phyloP scores from a whole-genome alignment of 1,140 invertebrate species.

The Solen grandis region DNA sequence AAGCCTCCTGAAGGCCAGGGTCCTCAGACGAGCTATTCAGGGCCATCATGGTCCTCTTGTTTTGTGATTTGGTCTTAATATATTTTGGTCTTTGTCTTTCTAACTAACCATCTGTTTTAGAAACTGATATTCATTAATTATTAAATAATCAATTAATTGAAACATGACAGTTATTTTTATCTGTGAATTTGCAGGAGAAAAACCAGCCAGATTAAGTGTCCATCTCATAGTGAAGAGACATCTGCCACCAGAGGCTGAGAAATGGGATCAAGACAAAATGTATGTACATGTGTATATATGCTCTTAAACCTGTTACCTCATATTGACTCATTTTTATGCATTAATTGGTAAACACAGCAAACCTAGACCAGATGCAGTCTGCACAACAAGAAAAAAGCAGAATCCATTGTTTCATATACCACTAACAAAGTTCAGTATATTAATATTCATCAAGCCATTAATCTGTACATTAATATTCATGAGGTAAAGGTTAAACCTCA shows the following conservation, averaged over 20 bases:
- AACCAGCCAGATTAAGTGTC: slow-evolving; percentile 68
- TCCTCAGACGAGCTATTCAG: too few relatives aligned
- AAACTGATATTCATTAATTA: too few relatives aligned
- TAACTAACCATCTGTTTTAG: too few relatives aligned
- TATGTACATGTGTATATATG: slow-evolving; percentile 48
- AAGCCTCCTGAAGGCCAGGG: too few relatives aligned
- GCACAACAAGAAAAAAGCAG: neutral
- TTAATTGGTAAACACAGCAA: neutral
- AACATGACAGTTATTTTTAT: too few relatives aligned
- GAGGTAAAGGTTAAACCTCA: too few relatives aligned
- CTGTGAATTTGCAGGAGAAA: slow-evolving; percentile 46
- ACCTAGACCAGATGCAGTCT: neutral
- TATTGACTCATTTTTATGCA: neutral
- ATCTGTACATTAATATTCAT: neutral
- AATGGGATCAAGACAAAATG: slow-evolving; percentile 73
- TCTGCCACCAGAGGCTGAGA: slow-evolving; percentile 64
- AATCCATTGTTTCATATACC: too few relatives aligned
- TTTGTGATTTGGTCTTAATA: too few relatives aligned
- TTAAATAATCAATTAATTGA: too few relatives aligned
- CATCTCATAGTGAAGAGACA: slow-evolving; percentile 74
- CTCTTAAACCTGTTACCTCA: neutral
- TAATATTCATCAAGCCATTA: neutral
- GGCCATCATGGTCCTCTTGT: too few relatives aligned
- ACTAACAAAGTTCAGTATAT: neutral
- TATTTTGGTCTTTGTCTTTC: too few relatives aligned